Evolutionary conservation across 2,113 vertebrate species (phyloP).

Genomic region (Hemibates koningsi): DNA sequence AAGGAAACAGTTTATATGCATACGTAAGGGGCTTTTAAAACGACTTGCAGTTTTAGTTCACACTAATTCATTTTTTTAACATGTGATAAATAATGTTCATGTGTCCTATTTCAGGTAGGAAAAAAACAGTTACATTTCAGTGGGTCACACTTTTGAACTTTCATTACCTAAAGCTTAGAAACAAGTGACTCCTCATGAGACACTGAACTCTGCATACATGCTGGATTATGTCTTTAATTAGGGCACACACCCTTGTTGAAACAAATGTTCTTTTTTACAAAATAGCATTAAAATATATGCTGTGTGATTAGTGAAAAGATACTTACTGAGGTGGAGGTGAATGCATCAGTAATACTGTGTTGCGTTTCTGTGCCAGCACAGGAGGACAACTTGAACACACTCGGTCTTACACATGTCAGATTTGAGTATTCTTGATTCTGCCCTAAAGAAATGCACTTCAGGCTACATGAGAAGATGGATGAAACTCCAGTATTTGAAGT

Average conservation of each 20-base stretch:
- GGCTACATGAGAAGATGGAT: too few relatives aligned
- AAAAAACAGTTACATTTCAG: not conserved
- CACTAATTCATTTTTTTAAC: not conserved
- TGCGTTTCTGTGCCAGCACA: not conserved
- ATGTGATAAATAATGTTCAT: not conserved
- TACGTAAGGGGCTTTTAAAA: not conserved
- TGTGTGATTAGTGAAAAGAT: not conserved
- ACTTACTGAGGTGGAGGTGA: not conserved
- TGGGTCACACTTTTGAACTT: not conserved
- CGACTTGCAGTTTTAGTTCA: accelerated
- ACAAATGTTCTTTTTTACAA: not conserved
- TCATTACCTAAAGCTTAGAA: not conserved
- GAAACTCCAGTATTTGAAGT: not conserved
- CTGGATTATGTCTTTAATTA: not conserved
- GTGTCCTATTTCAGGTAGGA: not conserved
- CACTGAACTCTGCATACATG: not conserved
- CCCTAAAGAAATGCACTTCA: not conserved
- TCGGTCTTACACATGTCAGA: not conserved
- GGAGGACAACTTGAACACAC: not conserved
- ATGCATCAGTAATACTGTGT: not conserved
- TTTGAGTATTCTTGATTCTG: not conserved
- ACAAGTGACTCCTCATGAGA: not conserved
- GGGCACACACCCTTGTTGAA: not conserved
- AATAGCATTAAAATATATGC: not conserved
- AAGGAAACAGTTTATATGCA: not conserved